Percentiles rank a stretch among this genome's conserved stretches.
phyloP scores from a whole-genome alignment of 2,797 vertebrate species.

The Margarornis squamiger region DNA sequence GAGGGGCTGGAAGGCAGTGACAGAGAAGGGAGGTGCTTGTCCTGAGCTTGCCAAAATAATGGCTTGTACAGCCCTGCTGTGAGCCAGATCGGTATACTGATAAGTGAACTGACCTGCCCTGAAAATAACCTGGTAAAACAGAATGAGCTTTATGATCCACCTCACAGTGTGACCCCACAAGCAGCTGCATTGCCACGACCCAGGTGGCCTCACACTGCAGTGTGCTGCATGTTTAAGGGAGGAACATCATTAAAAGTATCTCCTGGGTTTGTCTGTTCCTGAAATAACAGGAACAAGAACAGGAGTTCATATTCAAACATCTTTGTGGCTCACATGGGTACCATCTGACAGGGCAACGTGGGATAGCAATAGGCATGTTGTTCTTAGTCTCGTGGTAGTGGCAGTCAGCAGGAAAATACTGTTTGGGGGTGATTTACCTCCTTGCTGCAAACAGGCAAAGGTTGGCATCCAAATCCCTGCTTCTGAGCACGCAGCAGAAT shows the following conservation, averaged over 20 bases:
- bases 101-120: neutral
- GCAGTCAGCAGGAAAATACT: neutral
- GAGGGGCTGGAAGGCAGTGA: neutral
- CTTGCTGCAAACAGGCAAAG: neutral
- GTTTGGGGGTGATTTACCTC: neutral
- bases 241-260: neutral
- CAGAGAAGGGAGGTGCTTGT: neutral
- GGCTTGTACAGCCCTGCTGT: neutral
- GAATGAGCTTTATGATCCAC: neutral
- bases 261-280: neutral
- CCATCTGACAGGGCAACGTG: neutral
- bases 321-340: neutral
- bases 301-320: neutral
- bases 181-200: neutral
- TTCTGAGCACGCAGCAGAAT: neutral
- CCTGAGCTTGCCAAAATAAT: neutral
- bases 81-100: neutral
- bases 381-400: neutral
- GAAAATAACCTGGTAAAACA: neutral
- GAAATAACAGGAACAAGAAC: neutral
- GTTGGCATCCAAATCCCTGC: neutral
- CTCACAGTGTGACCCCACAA: neutral
- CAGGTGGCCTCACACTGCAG: fast-evolving
- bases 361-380: neutral
- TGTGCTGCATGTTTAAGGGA: neutral